A percentile compares a stretch with the other conserved stretches of the same genome.
phyloP scores from a whole-genome alignment of 2,888 invertebrate species.

The Hartigia nigra region DNA sequence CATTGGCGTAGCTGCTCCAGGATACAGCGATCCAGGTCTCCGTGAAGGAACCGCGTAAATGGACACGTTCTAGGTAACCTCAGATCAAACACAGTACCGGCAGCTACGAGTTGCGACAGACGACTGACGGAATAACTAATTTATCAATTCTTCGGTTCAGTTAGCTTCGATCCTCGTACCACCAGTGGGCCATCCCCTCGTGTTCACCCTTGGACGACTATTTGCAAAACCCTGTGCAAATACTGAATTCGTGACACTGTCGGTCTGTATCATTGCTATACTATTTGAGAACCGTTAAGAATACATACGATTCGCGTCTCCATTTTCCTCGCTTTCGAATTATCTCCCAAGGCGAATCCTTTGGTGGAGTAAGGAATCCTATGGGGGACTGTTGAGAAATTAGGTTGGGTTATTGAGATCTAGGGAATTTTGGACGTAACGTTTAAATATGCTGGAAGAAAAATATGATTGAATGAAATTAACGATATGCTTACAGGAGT shows the following conservation, averaged over 20 bases:
- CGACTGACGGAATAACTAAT: constrained; percentile 65
- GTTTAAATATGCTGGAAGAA: background rate
- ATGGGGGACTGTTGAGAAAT: background rate
- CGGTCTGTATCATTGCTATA: constrained; percentile 2
- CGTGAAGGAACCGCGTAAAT: background rate
- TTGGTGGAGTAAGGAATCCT: background rate
- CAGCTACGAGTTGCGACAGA: constrained; percentile 28
- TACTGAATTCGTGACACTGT: constrained; percentile 29
- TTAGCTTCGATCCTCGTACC: constrained; percentile 57
- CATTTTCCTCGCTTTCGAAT: background rate
- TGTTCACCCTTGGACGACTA: constrained; percentile 35
- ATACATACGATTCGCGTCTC: background rate
- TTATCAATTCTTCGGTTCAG: constrained; percentile 66
- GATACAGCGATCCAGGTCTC: background rate
- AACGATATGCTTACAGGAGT: background rate
- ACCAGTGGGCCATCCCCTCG: background rate
- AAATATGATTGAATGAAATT: background rate
- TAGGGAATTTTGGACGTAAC: background rate
- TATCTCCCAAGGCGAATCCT: background rate
- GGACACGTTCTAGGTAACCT: constrained; percentile 31
- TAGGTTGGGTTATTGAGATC: background rate
- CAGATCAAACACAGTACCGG: constrained; percentile 54
- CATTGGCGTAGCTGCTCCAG: background rate
- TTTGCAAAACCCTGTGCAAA: constrained; percentile 59
- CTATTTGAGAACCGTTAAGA: background rate